A percentile compares a stretch with the other conserved stretches of the same genome.
Conservation (phyloP, 2,797 vertebrate species). For the Moxostoma hubbsi region DNA sequence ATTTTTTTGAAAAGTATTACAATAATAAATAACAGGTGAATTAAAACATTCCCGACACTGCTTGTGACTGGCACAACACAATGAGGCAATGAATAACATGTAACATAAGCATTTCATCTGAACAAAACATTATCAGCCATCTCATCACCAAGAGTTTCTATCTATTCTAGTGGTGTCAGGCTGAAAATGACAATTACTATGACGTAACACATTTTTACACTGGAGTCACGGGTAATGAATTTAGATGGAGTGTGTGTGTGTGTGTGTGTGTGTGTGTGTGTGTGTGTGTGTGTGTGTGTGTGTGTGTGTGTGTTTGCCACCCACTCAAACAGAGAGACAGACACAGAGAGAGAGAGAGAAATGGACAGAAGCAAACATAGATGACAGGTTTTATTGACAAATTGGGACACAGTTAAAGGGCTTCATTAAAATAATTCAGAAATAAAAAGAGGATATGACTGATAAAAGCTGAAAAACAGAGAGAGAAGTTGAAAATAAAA, state of each 20-base stretch:
- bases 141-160: background rate
- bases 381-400: constrained; percentile 27
- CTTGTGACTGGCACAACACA: background rate
- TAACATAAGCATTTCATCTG: background rate
- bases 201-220: background rate
- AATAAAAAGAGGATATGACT: background rate
- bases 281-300: constrained; percentile 7
- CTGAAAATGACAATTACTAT: background rate
- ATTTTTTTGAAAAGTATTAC: too few species aligned
- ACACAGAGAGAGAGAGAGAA: constrained; percentile 17
- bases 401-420: constrained; percentile 1
- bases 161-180: background rate
- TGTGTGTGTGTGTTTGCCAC: constrained; percentile 4
- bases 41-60: background rate
- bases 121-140: background rate
- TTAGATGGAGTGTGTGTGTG: constrained; percentile 17
- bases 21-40: too few species aligned
- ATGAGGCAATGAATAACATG: background rate
- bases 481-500: background rate
- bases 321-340: constrained; percentile 18
- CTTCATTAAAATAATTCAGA: background rate
- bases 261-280: background rate
- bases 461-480: background rate
- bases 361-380: constrained; percentile 8
- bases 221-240: constrained; percentile 14